Evolutionary conservation across 2,888 invertebrate genomes (phyloP).

Genomic region (Clostera curtula): DNA sequence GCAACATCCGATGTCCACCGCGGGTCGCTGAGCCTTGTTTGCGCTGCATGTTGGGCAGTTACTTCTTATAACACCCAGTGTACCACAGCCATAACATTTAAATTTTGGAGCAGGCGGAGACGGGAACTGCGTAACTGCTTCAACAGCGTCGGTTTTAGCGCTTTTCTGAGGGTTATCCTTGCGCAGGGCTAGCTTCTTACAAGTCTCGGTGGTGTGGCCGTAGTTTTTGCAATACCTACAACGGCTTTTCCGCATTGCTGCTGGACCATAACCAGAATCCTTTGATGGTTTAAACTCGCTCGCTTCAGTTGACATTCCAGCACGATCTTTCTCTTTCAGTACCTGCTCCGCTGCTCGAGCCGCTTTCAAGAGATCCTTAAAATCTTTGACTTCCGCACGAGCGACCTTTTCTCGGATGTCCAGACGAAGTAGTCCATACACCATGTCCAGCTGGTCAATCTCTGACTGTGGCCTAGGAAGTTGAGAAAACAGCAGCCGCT

Average conservation of each 20-base stretch:
- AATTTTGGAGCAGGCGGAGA: too few species aligned
- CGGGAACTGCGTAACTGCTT: too few species aligned
- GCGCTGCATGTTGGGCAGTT: too few species aligned
- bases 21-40: too few species aligned
- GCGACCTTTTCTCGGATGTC: slow-evolving; percentile 3
- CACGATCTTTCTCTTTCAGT: neutral
- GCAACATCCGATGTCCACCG: too few species aligned
- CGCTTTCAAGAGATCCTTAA: slow-evolving; percentile 1
- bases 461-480: neutral
- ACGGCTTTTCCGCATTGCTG: neutral
- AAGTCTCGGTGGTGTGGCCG: neutral
- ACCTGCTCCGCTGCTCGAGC: neutral
- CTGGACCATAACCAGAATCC: too few species aligned
- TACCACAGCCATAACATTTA: too few species aligned
- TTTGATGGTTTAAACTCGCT: neutral
- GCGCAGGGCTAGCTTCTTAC: neutral
- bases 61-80: too few species aligned
- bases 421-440: slow-evolving; percentile 1
- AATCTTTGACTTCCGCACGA: neutral
- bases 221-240: neutral
- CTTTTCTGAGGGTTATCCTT: too few species aligned
- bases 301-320: too few species aligned
- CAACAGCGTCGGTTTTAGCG: too few species aligned
- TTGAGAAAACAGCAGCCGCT: slow-evolving; percentile 2
- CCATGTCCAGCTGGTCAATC: neutral